Evolutionary conservation across 2,797 vertebrate species (phyloP).

Genomic region (Cheirogaleus major): DNA sequence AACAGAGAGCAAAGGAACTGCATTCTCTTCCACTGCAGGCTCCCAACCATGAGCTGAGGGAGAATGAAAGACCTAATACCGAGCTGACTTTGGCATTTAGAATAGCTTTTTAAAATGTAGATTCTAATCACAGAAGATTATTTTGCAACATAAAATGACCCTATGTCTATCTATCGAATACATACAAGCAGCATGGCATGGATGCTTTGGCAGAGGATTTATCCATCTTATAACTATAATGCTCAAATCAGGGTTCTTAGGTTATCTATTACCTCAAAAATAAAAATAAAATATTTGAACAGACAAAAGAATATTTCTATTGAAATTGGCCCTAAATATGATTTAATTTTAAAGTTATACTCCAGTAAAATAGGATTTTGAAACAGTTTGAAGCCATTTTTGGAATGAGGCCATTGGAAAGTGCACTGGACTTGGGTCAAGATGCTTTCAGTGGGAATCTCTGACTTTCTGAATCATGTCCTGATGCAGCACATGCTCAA

Average conservation of each 20-base stretch:
- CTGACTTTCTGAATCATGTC: fast-evolving
- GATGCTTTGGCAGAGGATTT: not conserved
- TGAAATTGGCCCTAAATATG: not conserved
- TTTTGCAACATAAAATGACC: not conserved
- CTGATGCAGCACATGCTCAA: fast-evolving
- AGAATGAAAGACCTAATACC: not conserved
- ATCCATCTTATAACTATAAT: not conserved
- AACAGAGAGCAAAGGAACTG: fast-evolving
- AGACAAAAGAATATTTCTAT: not conserved
- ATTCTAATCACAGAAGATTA: not conserved
- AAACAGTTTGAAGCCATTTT: not conserved
- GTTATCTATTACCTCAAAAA: not conserved
- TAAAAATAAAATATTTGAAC: not conserved
- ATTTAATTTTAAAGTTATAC: not conserved
- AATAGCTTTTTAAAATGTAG: not conserved
- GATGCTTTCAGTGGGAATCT: fast-evolving
- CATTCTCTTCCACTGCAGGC: not conserved
- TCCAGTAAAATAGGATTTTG: not conserved
- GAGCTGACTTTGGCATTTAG: not conserved
- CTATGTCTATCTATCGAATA: not conserved
- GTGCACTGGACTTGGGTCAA: fast-evolving
- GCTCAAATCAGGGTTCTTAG: not conserved
- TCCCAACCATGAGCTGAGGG: no score
- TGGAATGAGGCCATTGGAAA: not conserved
- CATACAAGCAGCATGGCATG: not conserved